phyloP scores from a whole-genome alignment of 1,140 invertebrate genomes.

The Cecropterus lyciades region DNA sequence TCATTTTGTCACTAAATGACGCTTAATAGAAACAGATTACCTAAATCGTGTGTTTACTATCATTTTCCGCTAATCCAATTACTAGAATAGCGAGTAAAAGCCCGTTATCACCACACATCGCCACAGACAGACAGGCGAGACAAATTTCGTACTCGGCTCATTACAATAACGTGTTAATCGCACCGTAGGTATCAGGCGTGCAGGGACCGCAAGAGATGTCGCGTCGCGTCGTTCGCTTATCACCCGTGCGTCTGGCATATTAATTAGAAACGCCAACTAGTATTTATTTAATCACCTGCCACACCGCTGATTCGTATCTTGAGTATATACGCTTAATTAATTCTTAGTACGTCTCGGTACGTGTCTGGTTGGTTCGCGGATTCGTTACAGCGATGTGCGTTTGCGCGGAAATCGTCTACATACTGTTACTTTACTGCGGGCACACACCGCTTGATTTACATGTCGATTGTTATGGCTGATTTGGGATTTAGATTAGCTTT shows the following conservation, averaged over 20 bases:
- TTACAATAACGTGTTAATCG: constrained; percentile 77
- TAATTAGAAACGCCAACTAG: constrained; percentile 77
- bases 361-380: constrained; percentile 42
- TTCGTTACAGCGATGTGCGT: constrained; percentile 39
- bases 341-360: constrained; percentile 61
- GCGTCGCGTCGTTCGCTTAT: constrained; percentile 62
- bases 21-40: not conserved
- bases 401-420: constrained; percentile 36
- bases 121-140: constrained; percentile 42
- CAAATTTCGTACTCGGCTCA: constrained; percentile 48
- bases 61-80: constrained; percentile 1
- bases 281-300: constrained; percentile 81
- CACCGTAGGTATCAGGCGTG: constrained; percentile 48
- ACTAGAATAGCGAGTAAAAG: constrained; percentile 3
- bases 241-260: constrained; percentile 76
- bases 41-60: not conserved
- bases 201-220: constrained; percentile 65
- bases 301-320: constrained; percentile 70
- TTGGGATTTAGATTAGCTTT: constrained; percentile 14
- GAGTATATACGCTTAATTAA: constrained; percentile 72
- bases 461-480: constrained; percentile 15
- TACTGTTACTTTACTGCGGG: constrained; percentile 8
- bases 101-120: constrained; percentile 12
- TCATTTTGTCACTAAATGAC: too few relatives aligned
- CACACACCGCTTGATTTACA: constrained; percentile 31